A percentile compares a stretch with the other conserved stretches of the same genome.
phyloP scores from a whole-genome alignment of 2,113 vertebrate genomes.

The Isurus oxyrinchus region DNA sequence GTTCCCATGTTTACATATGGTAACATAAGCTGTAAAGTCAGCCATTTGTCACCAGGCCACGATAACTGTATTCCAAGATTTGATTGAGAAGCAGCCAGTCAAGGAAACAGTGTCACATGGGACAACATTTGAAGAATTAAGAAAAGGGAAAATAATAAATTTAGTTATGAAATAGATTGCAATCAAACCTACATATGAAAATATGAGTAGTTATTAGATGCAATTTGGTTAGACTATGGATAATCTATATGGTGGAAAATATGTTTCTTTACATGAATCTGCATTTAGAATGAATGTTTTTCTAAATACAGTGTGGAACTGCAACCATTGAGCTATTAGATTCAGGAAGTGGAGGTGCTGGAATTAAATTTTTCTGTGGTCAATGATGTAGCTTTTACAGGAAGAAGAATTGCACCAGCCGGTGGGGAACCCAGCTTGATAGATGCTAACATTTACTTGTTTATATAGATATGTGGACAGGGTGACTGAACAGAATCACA shows the following conservation, averaged over 20 bases:
- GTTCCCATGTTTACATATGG: neutral
- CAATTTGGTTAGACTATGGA: neutral
- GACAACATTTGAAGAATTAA: neutral
- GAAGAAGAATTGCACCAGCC: neutral
- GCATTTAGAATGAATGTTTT: neutral
- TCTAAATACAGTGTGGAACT: neutral
- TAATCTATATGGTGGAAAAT: neutral
- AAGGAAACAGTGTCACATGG: neutral
- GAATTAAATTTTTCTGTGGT: neutral
- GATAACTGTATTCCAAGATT: neutral
- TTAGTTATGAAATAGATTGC: neutral
- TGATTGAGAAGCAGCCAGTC: neutral
- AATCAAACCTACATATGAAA: neutral
- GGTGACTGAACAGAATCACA: too few species aligned
- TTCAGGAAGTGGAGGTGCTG: neutral
- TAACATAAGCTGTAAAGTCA: neutral
- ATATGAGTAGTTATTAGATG: neutral
- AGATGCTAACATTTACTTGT: too few species aligned
- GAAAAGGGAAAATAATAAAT: neutral
- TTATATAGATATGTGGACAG: too few species aligned
- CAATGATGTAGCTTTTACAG: neutral
- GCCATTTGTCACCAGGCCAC: neutral
- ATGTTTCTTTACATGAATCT: neutral
- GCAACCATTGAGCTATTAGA: neutral
- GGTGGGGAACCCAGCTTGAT: too few species aligned